Base-by-base conservation (phyloP, 2,888 invertebrate species). In the Netelia melanura region DNA sequence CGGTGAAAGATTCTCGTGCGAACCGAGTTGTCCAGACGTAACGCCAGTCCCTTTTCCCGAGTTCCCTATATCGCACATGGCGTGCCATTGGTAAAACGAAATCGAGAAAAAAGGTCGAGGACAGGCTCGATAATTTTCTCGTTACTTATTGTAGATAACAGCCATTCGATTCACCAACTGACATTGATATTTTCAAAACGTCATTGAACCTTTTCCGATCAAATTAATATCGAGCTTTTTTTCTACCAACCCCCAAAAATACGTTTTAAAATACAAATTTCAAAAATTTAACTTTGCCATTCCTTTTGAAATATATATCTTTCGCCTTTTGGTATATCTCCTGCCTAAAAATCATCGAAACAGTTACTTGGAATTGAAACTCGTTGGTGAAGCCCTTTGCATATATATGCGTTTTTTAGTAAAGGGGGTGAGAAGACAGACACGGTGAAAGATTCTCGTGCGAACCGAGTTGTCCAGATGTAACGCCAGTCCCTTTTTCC, bases 401-500 rank as follows among this genome's bases (percentile, higher is more conserved):
- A 6, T 8, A 8, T 38, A 30, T 30, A 30, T 38, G 2, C 38
- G 38, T 1, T 38, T 3, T 30, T 30, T 5, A 30, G 38, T 5
- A 38, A 6, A 38, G 38, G 38, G 38, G 38, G 38, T 38, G 38
- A 38, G 38, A 48, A 48, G 10, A 48, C 14, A 48, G 10, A 48
- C 10, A 48, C 14, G 11, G 3, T 74, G 61, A 71, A 58, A 64
- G 58, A 84, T 65, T 81, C 62, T 72, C 81, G 76, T 48, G 67
- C 65, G 72, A 84, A 81, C 48, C 67, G 23, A 44, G 52, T 80
- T 64, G 61, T 76, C 72, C 75, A 58, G 71, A 72, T 54, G 80
- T n/a, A 61, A 62, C 38, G 21, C 17, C n/a, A 71, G 58, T 75
- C 48, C 52, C 38, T 21, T 21, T 21, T 17, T 52, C 62, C 61